Evolutionary conservation across 2,797 vertebrate species (phyloP).

Genomic region (Oreonectes daqikongensis): DNA sequence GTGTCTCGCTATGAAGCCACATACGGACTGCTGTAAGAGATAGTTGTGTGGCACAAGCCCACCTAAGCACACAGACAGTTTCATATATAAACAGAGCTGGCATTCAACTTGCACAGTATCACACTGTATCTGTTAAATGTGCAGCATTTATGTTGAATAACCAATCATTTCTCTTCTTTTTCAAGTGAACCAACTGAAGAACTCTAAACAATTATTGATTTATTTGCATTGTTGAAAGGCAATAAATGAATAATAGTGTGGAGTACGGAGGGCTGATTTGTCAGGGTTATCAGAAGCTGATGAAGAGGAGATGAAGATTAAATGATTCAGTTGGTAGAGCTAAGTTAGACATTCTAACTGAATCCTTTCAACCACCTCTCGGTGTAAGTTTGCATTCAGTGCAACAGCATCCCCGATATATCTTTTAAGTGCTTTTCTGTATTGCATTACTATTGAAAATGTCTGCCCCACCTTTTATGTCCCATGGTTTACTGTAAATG

Average conservation of each 20-base stretch:
- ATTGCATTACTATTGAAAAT: slow-evolving; percentile 18
- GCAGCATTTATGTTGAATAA: slow-evolving; percentile 54
- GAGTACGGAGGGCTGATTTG: not conserved
- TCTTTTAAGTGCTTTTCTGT: slow-evolving; percentile 62
- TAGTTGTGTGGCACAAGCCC: not conserved
- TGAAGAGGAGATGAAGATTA: slow-evolving; percentile 49
- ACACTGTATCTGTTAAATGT: not conserved
- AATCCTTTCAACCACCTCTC: not conserved
- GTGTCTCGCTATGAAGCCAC: slow-evolving; percentile 87
- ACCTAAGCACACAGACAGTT: slow-evolving; percentile 35
- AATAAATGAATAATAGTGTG: slow-evolving; percentile 61
- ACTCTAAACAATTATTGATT: slow-evolving; percentile 64
- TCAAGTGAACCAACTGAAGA: slow-evolving; percentile 69
- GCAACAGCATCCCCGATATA: slow-evolving; percentile 25
- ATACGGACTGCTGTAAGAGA: slow-evolving; percentile 89
- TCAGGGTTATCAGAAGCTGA: slow-evolving; percentile 43
- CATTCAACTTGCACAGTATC: not conserved
- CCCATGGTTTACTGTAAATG: not conserved
- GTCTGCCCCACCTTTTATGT: slow-evolving; percentile 33
- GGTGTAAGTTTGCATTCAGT: slow-evolving; percentile 29
- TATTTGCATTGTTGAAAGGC: slow-evolving; percentile 36
- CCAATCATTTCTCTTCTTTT: slow-evolving; percentile 70
- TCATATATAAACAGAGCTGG: not conserved
- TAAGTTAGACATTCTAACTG: not conserved
- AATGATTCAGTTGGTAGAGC: slow-evolving; percentile 14